Conservation (phyloP, 2,888 invertebrate genomes). For the Ophraella communa region DNA sequence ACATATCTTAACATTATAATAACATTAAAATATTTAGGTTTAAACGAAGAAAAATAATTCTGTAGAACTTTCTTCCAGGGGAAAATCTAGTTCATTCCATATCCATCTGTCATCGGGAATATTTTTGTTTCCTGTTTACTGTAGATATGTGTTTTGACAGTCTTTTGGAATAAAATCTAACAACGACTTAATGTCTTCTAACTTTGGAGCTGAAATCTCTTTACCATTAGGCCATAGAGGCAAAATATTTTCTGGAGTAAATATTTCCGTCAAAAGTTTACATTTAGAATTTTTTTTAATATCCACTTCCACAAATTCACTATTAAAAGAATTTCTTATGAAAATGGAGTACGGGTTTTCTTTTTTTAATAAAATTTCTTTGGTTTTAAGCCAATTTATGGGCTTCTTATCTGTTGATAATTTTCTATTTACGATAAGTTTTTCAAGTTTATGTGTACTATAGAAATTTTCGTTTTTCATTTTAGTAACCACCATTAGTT, state of each 20-base stretch:
- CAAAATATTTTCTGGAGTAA: background rate
- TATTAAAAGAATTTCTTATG: background rate
- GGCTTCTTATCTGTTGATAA: background rate
- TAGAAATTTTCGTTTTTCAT: too few relatives aligned
- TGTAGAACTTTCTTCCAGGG: too few relatives aligned
- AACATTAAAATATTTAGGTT: too few relatives aligned
- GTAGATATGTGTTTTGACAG: too few relatives aligned
- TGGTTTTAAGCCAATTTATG: background rate
- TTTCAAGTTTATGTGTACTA: too few relatives aligned
- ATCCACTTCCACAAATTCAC: background rate
- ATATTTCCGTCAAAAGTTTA: background rate
- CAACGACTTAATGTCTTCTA: background rate
- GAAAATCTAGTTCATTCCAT: too few relatives aligned
- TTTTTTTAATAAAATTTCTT: conserved; percentile 2
- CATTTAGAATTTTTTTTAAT: conserved; percentile 3
- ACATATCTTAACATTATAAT: too few relatives aligned
- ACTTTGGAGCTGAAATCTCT: background rate
- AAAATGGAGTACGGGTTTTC: background rate
- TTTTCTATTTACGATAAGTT: conserved; percentile 1
- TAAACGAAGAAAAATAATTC: too few relatives aligned
- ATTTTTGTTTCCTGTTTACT: too few relatives aligned
- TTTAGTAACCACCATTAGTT: background rate
- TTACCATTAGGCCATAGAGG: conserved; percentile 1
- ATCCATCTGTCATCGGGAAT: too few relatives aligned
- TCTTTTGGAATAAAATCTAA: background rate